These are phyloP conservation scores for Dendrolimus houi DNA, from an alignment of 2,888 invertebrate genomes.

Conservation along the genomic window DNA sequence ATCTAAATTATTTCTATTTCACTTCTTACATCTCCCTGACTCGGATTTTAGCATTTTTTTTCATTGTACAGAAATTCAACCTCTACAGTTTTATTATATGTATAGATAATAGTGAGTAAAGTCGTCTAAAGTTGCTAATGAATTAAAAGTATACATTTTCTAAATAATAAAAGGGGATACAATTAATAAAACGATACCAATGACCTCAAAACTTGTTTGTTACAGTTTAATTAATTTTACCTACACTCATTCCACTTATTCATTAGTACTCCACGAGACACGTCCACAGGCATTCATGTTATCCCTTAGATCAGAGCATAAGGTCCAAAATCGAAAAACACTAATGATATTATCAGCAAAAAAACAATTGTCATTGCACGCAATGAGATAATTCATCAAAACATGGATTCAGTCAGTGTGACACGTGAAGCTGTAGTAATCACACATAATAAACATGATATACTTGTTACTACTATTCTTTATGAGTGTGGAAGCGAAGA, in stretches of 20 bases:
- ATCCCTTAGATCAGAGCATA: constrained; percentile 16
- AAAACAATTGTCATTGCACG: constrained; percentile 25
- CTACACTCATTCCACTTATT: constrained; percentile 11
- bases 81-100: no score
- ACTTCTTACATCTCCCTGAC: no score
- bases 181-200: neutral
- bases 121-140: no score
- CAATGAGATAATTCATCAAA: constrained; percentile 40
- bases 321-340: constrained; percentile 20
- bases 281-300: constrained; percentile 3
- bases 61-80: no score
- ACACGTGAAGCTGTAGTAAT: constrained; percentile 20
- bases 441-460: constrained; percentile 29
- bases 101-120: no score
- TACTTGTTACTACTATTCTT: constrained; percentile 18
- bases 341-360: constrained; percentile 14
- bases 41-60: no score
- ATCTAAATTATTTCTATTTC: no score
- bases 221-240: constrained; percentile 39
- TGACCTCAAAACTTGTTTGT: constrained; percentile 41
- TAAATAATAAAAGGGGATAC: no score
- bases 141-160: no score
- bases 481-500: constrained; percentile 32
- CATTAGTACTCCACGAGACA: constrained; percentile 4
- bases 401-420: constrained; percentile 34